Base-by-base conservation (phyloP, 2,888 invertebrate genomes). In the Rotaria magnacalcarata region DNA sequence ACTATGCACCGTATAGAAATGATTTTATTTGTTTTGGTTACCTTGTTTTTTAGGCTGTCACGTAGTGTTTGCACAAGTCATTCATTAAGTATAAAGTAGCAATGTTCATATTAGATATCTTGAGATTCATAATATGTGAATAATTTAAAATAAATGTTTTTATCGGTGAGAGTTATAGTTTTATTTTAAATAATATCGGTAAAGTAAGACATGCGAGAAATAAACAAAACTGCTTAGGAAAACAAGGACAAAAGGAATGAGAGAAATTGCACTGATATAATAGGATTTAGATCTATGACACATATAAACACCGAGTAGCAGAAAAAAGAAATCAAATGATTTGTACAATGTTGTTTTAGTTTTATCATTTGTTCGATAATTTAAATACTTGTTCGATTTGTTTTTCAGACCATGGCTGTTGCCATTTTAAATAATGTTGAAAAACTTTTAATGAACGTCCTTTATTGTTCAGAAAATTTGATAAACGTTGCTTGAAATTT, bases 351-450 rank as follows among this genome's bases (percentile, higher is more conserved):
- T 54, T 52, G 4, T 52, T 52, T 14, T 52, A 16, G 16, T 27
- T 14, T 16, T 16, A 14, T 67, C 34, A 34, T 67, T 67, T 67
- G 7, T 67, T 67, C 7, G 80, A 43, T 80, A 80, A n/a, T 80
- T 80, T 43, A 47, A 80, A 80, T 47, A 80, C 34, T n/a, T 80
- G 43, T 80, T 43, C 47, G 24, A 80, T n/a, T 47, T 80, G 24
- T 80, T 80, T 47, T 11, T 80, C 80, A 11, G 47, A n/a, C 80
- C 80, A 80, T n/a, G 47, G 47, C 16, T 80, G 43, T 47, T 80
- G 80, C 43, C 47, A 80, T 80, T 80, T 80, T 11, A 80, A n/a
- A 80, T 80, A 47, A 80, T 80, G 80, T 80, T 80, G 80, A 80
- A 80, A 80, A 14, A 80, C 47, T 43, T 47, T 80, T 24, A 80